phyloP scores from a whole-genome alignment of 2,797 vertebrate species.

The Leptodactylus fallax region DNA sequence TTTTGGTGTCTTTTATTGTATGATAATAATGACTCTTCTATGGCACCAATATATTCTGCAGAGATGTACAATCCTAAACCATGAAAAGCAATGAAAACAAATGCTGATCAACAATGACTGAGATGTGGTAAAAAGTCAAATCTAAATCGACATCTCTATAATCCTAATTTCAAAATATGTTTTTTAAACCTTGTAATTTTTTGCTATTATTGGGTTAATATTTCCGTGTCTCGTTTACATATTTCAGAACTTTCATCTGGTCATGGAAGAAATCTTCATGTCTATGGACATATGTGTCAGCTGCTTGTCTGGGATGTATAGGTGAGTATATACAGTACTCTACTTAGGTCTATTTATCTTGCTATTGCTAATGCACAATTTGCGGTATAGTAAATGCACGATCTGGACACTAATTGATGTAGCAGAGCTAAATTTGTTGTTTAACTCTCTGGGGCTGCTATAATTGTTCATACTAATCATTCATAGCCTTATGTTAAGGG shows the following conservation, averaged over 20 bases:
- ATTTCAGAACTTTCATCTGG: not conserved
- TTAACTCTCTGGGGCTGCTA: not conserved
- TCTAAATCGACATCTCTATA: not conserved
- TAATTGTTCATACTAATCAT: not conserved
- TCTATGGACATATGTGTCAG: not conserved
- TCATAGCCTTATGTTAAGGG: too few relatives aligned
- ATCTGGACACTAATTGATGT: not conserved
- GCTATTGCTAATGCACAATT: not conserved
- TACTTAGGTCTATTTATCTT: not conserved
- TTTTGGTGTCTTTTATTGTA: too few relatives aligned
- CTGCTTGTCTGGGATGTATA: not conserved
- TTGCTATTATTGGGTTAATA: not conserved
- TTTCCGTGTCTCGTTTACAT: too few relatives aligned
- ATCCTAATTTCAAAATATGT: not conserved
- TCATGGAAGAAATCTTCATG: not conserved
- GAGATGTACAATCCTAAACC: not conserved
- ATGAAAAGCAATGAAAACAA: not conserved
- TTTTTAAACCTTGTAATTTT: too few relatives aligned
- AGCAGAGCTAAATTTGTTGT: not conserved
- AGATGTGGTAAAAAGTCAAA: not conserved
- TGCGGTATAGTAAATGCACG: not conserved
- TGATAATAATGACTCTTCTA: not conserved
- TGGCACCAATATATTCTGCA: not conserved
- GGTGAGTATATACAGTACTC: not conserved
- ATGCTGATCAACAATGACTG: not conserved